phyloP scores from a whole-genome alignment of 2,888 invertebrate species.

The Nomada fucata region DNA sequence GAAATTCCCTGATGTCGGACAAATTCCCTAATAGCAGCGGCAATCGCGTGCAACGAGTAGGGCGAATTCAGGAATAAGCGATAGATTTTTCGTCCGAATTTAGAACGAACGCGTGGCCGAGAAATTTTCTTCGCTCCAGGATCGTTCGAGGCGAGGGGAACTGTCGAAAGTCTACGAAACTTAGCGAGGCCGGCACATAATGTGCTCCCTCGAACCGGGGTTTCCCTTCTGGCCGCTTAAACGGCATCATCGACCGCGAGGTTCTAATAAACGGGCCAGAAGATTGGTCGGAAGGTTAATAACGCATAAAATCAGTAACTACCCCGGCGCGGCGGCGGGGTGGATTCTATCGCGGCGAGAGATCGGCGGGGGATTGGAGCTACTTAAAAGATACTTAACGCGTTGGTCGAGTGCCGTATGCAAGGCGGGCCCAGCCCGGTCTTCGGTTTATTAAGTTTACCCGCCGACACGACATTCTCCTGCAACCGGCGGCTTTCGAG shows the following conservation, averaged over 20 bases:
- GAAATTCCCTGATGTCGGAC: no score
- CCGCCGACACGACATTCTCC: conserved; percentile 26
- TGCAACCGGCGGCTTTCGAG: conserved; percentile 36
- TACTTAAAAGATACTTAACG: conserved; percentile 55
- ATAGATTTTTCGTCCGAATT: no score
- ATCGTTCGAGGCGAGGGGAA: no score
- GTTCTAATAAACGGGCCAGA: conserved; percentile 35
- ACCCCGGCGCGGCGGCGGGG: background rate
- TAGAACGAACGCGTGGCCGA: no score
- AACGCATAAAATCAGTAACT: conserved; percentile 47
- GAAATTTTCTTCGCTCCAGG: no score
- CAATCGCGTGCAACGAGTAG: no score
- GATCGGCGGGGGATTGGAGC: conserved; percentile 14
- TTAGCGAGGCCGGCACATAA: background rate
- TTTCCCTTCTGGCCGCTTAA: conserved; percentile 2
- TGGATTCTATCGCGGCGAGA: conserved; percentile 25
- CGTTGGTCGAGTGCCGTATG: background rate
- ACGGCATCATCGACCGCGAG: background rate
- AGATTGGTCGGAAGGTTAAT: conserved; percentile 39
- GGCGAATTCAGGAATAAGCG: no score
- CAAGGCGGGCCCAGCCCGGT: background rate
- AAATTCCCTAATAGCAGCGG: no score
- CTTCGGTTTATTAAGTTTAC: conserved; percentile 52
- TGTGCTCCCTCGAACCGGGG: background rate
- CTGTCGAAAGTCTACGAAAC: background rate